Evolutionary conservation across 2,797 vertebrate genomes (phyloP).

Genomic region (Triplophysa bombifrons): DNA sequence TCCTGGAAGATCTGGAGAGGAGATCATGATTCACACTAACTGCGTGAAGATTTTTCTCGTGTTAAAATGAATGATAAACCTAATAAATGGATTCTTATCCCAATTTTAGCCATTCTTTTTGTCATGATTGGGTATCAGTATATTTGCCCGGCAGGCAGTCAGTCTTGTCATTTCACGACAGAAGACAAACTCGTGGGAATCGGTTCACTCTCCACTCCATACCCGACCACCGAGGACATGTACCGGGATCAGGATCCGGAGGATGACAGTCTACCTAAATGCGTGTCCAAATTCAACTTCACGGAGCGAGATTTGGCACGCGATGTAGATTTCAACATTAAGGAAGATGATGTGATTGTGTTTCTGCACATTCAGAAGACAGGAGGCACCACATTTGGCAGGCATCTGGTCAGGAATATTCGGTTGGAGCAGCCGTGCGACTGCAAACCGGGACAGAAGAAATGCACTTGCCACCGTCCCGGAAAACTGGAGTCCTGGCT

Average conservation of each 20-base stretch:
- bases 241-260: constrained; percentile 79
- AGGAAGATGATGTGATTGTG: constrained; percentile 92
- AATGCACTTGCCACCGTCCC: constrained; percentile 93
- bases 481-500: constrained; percentile 96
- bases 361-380: constrained; percentile 99
- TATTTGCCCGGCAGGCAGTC: constrained; percentile 88
- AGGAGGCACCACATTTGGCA: constrained; percentile 94
- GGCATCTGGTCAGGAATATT: constrained; percentile 96
- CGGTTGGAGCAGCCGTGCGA: constrained; percentile 93
- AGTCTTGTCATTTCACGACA: constrained; percentile 83
- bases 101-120: constrained; percentile 89
- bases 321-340: constrained; percentile 91
- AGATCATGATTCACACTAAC: constrained; percentile 69
- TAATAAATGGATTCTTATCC: constrained; percentile 92
- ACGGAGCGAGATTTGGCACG: constrained; percentile 86
- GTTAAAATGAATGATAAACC: constrained; percentile 92
- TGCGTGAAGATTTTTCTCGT: constrained; percentile 71
- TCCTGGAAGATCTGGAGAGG: constrained; percentile 42
- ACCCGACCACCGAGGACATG: constrained; percentile 74
- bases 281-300: constrained; percentile 85
- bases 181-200: constrained; percentile 74
- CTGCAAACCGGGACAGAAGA: constrained; percentile 95
- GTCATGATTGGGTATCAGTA: constrained; percentile 94
- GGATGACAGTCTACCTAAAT: constrained; percentile 73
- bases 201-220: constrained; percentile 70